Conservation (phyloP, 2,797 vertebrate species). For the Anguilla megastoma region DNA sequence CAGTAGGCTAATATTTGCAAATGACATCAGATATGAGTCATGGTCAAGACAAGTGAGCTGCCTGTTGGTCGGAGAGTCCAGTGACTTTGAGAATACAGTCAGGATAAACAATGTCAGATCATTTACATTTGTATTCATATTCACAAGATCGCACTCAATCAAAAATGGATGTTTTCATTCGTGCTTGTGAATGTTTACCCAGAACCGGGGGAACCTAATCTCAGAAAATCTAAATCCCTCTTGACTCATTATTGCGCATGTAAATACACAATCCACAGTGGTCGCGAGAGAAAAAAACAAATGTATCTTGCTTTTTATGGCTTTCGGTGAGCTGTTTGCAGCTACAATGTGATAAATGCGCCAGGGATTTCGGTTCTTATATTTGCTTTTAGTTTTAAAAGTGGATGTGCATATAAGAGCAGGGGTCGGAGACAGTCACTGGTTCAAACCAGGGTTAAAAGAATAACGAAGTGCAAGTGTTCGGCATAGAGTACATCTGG, state of each 20-base stretch:
- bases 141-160: constrained; percentile 8
- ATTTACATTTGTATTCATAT: constrained; percentile 23
- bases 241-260: not conserved
- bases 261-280: constrained; percentile 1
- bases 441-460: constrained; percentile 1
- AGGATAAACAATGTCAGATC: constrained; percentile 26
- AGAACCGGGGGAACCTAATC: not conserved
- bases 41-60: not conserved
- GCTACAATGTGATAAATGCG: not conserved
- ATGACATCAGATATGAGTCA: not conserved
- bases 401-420: not conserved
- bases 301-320: not conserved
- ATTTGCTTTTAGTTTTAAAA: not conserved
- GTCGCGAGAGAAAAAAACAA: not conserved
- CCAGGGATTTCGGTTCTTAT: not conserved
- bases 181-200: constrained; percentile 10
- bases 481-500: constrained; percentile 22
- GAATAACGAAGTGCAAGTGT: constrained; percentile 15
- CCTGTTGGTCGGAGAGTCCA: not conserved
- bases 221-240: not conserved
- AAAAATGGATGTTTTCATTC: constrained; percentile 19
- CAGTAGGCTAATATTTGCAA: not conserved
- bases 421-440: constrained; percentile 25
- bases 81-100: not conserved
- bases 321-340: not conserved